phyloP scores from a whole-genome alignment of 2,113 vertebrate species.

The Mus spicilegus region DNA sequence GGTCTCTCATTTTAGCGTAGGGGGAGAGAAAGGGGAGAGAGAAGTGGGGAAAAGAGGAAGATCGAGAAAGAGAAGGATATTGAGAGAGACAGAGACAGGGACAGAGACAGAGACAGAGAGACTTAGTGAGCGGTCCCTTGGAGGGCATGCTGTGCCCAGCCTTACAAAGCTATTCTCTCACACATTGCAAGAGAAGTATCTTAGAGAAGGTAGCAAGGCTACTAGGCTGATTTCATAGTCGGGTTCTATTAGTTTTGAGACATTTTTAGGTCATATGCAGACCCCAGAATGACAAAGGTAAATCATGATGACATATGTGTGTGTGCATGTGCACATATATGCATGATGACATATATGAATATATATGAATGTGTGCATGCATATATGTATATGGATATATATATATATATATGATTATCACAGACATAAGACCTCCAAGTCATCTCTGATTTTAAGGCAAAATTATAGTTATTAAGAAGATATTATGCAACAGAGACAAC shows the following conservation, averaged over 20 bases:
- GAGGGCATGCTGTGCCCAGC: neutral
- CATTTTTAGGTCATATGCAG: neutral
- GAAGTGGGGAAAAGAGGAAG: neutral
- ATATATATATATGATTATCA: neutral
- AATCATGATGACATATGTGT: neutral
- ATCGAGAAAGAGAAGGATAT: neutral
- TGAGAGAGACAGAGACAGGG: neutral
- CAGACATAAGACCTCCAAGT: neutral
- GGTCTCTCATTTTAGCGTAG: neutral
- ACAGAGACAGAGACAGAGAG: neutral
- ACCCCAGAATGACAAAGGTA: neutral
- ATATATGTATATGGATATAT: too few relatives aligned
- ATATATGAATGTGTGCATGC: too few relatives aligned
- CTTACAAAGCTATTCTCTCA: neutral
- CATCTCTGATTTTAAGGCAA: slow-evolving; percentile 36
- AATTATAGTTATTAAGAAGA: neutral
- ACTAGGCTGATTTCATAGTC: neutral
- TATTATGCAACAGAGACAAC: neutral
- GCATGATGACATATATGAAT: too few relatives aligned
- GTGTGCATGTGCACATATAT: too few relatives aligned
- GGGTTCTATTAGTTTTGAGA: neutral
- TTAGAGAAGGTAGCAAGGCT: slow-evolving; percentile 13
- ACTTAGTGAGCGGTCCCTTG: neutral
- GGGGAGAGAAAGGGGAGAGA: neutral
- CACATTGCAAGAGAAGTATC: neutral